Evolutionary conservation across 2,888 invertebrate genomes (phyloP).

Genomic region (Coremacera marginata): DNA sequence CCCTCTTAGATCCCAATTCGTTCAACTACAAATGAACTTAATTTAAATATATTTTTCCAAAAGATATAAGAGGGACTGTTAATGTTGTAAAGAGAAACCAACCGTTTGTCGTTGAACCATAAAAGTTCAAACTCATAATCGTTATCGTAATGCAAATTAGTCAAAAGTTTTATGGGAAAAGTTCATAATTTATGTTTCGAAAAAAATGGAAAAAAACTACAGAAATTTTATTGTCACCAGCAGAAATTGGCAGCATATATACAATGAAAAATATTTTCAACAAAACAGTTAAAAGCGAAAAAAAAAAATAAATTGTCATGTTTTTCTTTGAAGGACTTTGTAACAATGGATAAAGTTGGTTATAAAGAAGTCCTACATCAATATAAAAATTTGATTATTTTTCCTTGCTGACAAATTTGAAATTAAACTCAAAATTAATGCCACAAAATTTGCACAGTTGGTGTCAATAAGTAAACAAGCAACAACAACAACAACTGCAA

Average conservation of each 20-base stretch:
- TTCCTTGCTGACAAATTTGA: constrained; percentile 2
- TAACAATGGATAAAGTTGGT: background rate
- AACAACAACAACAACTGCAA: constrained; percentile 19
- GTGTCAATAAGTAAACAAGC: background rate
- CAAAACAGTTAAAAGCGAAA: background rate
- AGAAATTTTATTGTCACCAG: constrained; percentile 11
- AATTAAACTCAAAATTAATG: constrained; percentile 22
- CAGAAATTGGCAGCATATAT: background rate
- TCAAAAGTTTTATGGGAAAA: constrained; percentile 23
- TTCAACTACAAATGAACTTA: background rate
- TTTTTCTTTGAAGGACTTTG: background rate
- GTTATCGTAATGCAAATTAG: constrained; percentile 11
- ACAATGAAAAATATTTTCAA: background rate
- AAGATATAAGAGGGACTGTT: too few relatives aligned
- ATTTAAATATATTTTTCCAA: background rate
- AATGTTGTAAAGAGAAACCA: too few relatives aligned
- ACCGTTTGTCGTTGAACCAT: too few relatives aligned
- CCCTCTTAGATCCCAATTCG: too few relatives aligned
- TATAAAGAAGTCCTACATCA: too few relatives aligned
- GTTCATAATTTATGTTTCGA: background rate
- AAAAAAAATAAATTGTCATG: background rate
- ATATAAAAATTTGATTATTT: background rate
- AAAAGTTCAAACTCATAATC: constrained; percentile 3
- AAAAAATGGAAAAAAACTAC: background rate
- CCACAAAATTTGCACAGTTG: constrained; percentile 18